phyloP scores from a whole-genome alignment of 2,113 vertebrate species.

The Platanista minor region DNA sequence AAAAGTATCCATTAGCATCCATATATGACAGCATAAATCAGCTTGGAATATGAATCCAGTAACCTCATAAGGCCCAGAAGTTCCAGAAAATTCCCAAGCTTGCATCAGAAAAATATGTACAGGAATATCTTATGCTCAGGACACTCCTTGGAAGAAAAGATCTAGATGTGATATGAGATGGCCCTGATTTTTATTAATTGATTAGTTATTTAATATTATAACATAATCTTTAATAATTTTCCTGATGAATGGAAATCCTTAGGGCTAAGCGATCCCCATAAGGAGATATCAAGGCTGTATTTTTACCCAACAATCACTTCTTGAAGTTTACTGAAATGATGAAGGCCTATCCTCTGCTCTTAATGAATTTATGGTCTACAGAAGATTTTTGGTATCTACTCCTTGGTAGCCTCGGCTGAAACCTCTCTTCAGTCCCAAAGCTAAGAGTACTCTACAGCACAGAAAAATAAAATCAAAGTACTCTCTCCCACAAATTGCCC shows the following conservation, averaged over 20 bases:
- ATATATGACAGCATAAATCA: neutral
- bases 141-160: neutral
- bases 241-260: neutral
- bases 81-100: neutral
- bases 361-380: neutral
- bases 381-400: neutral
- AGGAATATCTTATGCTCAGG: neutral
- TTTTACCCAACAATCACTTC: neutral
- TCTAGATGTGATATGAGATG: neutral
- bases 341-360: neutral
- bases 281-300: neutral
- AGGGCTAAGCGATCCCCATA: neutral
- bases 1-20: neutral
- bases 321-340: neutral
- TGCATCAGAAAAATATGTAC: neutral
- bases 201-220: neutral
- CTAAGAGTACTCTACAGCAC: neutral
- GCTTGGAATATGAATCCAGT: neutral
- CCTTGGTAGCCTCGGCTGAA: neutral
- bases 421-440: neutral
- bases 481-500: neutral
- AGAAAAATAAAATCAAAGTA: neutral
- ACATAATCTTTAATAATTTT: neutral
- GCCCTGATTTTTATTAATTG: neutral
- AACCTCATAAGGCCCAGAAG: neutral